phyloP scores from a whole-genome alignment of 2,113 vertebrate genomes.

The Ranitomeya variabilis region DNA sequence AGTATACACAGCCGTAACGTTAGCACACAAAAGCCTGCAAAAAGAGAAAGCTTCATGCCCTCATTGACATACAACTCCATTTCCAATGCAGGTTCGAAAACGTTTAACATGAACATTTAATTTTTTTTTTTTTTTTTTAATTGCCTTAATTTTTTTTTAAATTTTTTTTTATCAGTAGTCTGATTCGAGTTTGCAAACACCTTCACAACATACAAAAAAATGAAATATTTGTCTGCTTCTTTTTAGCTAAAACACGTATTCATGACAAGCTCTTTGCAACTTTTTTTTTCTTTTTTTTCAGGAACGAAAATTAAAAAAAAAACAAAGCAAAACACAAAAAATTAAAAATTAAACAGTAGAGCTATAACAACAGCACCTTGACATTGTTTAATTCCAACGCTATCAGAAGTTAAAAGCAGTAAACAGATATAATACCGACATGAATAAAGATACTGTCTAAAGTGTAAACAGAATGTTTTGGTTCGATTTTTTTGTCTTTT shows the following conservation, averaged over 20 bases:
- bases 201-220: slow-evolving; percentile 95
- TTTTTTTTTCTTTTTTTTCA: slow-evolving; percentile 64
- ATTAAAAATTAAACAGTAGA: slow-evolving; percentile 85
- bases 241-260: slow-evolving; percentile 79
- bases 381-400: slow-evolving; percentile 99
- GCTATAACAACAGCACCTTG: slow-evolving; percentile 99
- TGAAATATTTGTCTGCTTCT: slow-evolving; percentile 74
- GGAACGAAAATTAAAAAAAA: slow-evolving; percentile 79
- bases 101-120: slow-evolving; percentile 72
- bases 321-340: slow-evolving; percentile 67
- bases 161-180: slow-evolving; percentile 90
- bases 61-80: slow-evolving; percentile 14
- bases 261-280: slow-evolving; percentile 70
- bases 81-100: slow-evolving; percentile 19
- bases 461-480: slow-evolving; percentile 98
- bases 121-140: slow-evolving; percentile 77
- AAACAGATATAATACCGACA: slow-evolving; percentile 96
- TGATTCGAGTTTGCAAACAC: slow-evolving; percentile 95
- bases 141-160: slow-evolving; percentile 72
- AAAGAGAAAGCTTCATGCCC: slow-evolving; percentile 45
- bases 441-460: slow-evolving; percentile 93
- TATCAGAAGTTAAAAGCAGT: slow-evolving; percentile 98
- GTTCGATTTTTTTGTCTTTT: slow-evolving; percentile 79
- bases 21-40: slow-evolving; percentile 44
- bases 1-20: slow-evolving; percentile 17